Evolutionary conservation across 2,888 invertebrate genomes (phyloP).

Genomic region (Sclerodermus sp.): DNA sequence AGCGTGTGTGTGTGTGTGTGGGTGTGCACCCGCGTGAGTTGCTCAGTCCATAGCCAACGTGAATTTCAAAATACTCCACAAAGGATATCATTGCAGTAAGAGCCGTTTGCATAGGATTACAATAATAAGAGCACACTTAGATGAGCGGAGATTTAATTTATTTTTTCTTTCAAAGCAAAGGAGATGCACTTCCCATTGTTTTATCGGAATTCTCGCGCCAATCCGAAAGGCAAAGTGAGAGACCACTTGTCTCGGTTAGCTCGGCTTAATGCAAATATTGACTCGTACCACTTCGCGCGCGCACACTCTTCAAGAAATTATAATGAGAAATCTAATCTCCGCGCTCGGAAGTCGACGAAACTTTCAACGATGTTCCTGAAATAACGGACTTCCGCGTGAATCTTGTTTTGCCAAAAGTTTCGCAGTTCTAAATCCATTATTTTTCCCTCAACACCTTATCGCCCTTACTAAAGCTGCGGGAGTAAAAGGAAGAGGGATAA

Average conservation of each 20-base stretch:
- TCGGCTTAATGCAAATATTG: conserved; percentile 1
- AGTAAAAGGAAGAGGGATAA: too few relatives aligned
- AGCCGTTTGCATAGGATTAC: too few relatives aligned
- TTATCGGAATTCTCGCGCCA: neutral
- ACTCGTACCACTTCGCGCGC: conserved; percentile 2
- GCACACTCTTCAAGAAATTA: conserved; percentile 10
- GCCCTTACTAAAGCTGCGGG: too few relatives aligned
- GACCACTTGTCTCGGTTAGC: neutral
- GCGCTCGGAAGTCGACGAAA: conserved; percentile 14
- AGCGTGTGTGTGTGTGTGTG: too few relatives aligned
- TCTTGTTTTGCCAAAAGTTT: too few relatives aligned
- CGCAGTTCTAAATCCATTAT: too few relatives aligned
- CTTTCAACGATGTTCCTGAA: conserved; percentile 23
- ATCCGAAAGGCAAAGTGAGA: neutral
- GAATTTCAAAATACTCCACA: too few relatives aligned
- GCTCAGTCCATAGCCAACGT: too few relatives aligned
- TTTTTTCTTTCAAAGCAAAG: neutral
- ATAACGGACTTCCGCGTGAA: conserved; percentile 18
- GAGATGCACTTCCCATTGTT: neutral
- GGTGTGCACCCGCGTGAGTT: too few relatives aligned
- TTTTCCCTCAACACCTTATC: too few relatives aligned
- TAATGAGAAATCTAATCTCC: conserved; percentile 22
- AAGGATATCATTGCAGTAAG: too few relatives aligned
- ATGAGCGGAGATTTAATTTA: neutral
- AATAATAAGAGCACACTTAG: too few relatives aligned